Percentiles rank a stretch among this genome's conserved stretches.
Evolutionary conservation across 1,140 invertebrate genomes (phyloP).

Genomic region (Drosophila lini): DNA sequence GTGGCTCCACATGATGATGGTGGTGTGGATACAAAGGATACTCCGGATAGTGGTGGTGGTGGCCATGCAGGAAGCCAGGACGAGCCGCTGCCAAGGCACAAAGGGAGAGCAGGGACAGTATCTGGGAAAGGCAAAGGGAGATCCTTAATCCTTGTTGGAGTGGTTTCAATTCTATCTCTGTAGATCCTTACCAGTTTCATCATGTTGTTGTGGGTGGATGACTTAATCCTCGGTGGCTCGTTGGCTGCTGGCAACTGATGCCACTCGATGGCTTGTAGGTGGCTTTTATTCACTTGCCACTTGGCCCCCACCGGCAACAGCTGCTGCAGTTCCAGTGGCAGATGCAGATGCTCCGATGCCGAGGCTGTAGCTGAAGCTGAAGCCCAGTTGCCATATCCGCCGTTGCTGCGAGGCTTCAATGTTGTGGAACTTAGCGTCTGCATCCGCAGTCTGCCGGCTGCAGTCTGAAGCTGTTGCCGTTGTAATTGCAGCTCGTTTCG

Average conservation of each 20-base stretch:
- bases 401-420: slow-evolving; percentile 55
- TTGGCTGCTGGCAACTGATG: slow-evolving; percentile 77
- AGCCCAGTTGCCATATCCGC: slow-evolving; percentile 65
- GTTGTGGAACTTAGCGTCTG: slow-evolving; percentile 52
- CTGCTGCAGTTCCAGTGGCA: slow-evolving; percentile 49
- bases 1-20: slow-evolving; percentile 72
- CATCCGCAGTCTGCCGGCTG: slow-evolving; percentile 58
- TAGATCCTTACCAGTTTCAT: slow-evolving; percentile 73
- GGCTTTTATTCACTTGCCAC: slow-evolving; percentile 79
- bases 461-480: slow-evolving; percentile 30
- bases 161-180: not conserved
- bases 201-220: slow-evolving; percentile 57
- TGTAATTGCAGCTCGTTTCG: slow-evolving; percentile 69
- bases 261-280: slow-evolving; percentile 45
- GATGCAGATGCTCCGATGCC: slow-evolving; percentile 76
- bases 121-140: slow-evolving; percentile 10
- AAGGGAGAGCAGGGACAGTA: slow-evolving; percentile 59
- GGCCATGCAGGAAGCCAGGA: slow-evolving; percentile 78
- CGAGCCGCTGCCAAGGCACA: slow-evolving; percentile 60
- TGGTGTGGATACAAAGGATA: slow-evolving; percentile 58
- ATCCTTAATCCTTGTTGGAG: not conserved
- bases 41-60: slow-evolving; percentile 75
- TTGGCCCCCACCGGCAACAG: slow-evolving; percentile 30
- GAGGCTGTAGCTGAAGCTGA: slow-evolving; percentile 8
- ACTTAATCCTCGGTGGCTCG: slow-evolving; percentile 40